Evolutionary conservation across 2,888 invertebrate species (phyloP).

Genomic region (Orthosia gracilis): DNA sequence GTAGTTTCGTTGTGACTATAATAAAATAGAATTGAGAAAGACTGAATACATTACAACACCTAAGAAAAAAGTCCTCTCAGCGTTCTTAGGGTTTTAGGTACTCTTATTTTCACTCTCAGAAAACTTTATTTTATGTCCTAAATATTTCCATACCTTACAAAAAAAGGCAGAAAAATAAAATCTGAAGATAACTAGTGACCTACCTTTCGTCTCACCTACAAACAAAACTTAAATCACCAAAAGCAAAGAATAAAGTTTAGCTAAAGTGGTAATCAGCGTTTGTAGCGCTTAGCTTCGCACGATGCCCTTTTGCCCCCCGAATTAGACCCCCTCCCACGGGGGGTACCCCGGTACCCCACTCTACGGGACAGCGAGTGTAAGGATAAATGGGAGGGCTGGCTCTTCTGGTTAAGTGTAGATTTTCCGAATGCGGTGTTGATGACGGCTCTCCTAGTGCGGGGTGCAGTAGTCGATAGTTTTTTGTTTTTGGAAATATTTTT

Average conservation of each 20-base stretch:
- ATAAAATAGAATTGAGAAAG: background rate
- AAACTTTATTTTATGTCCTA: background rate
- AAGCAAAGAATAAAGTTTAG: conserved; percentile 75
- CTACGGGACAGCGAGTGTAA: conserved; percentile 89
- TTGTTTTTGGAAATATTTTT: background rate
- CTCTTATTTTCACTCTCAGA: background rate
- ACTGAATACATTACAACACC: background rate
- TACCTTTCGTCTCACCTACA: conserved; percentile 66
- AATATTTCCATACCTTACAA: background rate
- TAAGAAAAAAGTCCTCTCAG: background rate
- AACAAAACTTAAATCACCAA: conserved; percentile 74
- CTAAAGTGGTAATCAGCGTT: conserved; percentile 79
- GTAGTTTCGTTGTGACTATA: too few species aligned
- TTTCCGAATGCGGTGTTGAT: conserved; percentile 92
- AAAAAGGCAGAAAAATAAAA: background rate
- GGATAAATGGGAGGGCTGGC: conserved; percentile 91
- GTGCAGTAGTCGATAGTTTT: conserved; percentile 70
- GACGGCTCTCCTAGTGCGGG: conserved; percentile 82
- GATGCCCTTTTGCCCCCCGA: conserved; percentile 87
- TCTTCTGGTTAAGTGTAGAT: conserved; percentile 91
- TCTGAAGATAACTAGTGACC: conserved; percentile 28
- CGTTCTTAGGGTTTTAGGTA: background rate
- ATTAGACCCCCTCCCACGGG: conserved; percentile 77
- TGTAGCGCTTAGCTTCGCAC: conserved; percentile 82
- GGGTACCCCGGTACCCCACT: conserved; percentile 67